Evolutionary conservation across 2,113 vertebrate species (phyloP), one percentile per base, ranked within the genome.

Genomic region (Himantopus leucocephalus): DNA sequence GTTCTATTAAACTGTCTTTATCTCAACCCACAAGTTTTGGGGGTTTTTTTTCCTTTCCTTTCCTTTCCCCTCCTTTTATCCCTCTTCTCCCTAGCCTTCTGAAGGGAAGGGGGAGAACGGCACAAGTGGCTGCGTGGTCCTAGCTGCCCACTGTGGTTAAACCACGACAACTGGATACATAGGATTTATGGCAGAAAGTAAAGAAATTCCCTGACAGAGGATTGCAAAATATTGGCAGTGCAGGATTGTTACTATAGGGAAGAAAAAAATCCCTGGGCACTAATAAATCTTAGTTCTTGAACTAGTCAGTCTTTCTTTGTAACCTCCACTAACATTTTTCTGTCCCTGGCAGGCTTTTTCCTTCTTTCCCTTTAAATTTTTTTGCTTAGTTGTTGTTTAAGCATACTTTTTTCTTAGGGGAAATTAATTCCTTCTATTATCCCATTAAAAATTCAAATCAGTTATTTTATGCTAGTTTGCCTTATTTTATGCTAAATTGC

Each of bases 401-500:
- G 12, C 7, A 30, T n/a, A 62, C 15, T 45, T 70, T 72, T 87
- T 89, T 82, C 52, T 79, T 58, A 53, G 39, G n/a, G 53, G 3
- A 3, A 84, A 91, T 81, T 76, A 76, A 58, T 55, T 85, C n/a
- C 16, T 88, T 58, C 80, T 77, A n/a, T 59, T 72, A 86, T 87
- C 22, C 22, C 20, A 68, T 88, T 90, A 82, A 19, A 85, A 91
- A 68, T 94, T 95, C 59, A 71, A 59, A 92, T 74, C 41, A 43
- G 20, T 86, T 92, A n/a, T 84, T 94, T 86, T 63, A 92, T 91
- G 79, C 59, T 90, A 86, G 35, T 92, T 96, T 94, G n/a, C 59
- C 60, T 93, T 92, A 74, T 88, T 94, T 96, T 89, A 92, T 94
- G 91, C 59, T 92, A 94, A 96, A 92, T 63, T 94, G 56, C 64